Percentiles rank a stretch among this genome's conserved stretches.
These are phyloP conservation scores for Cremastobaeus sp. DNA, from an alignment of 2,888 invertebrate species.

Conservation along the genomic window DNA sequence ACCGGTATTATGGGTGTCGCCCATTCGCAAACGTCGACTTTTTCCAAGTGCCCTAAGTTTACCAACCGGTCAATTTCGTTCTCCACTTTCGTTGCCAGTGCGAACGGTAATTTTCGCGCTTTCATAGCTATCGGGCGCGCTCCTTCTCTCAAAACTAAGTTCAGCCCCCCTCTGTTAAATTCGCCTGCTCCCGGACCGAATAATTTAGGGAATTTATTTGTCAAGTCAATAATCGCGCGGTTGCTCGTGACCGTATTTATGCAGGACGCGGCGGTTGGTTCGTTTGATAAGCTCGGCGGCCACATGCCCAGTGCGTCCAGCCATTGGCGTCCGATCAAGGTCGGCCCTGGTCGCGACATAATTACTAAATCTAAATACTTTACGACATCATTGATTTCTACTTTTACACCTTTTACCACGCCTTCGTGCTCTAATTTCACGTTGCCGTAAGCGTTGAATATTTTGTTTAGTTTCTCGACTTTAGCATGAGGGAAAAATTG, in stretches of 20 bases:
- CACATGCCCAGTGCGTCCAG: slow-evolving; percentile 63
- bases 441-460: slow-evolving; percentile 55
- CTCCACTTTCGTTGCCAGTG: slow-evolving; percentile 34
- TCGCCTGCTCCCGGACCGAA: slow-evolving; percentile 17
- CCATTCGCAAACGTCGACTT: slow-evolving; percentile 59
- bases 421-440: slow-evolving; percentile 40
- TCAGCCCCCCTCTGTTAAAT: slow-evolving; percentile 18
- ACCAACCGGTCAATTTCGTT: slow-evolving; percentile 61
- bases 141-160: slow-evolving; percentile 9
- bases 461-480: slow-evolving; percentile 33
- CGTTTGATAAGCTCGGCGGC: slow-evolving; percentile 29
- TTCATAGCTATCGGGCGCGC: slow-evolving; percentile 27
- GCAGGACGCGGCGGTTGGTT: background rate
- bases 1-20: slow-evolving; percentile 58
- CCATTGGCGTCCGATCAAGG: slow-evolving; percentile 64
- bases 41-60: slow-evolving; percentile 44
- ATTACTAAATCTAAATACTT: slow-evolving; percentile 37
- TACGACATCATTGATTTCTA: slow-evolving; percentile 42
- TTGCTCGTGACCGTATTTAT: too few relatives aligned
- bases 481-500: slow-evolving; percentile 38
- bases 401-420: slow-evolving; percentile 45
- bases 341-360: slow-evolving; percentile 59
- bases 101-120: slow-evolving; percentile 17
- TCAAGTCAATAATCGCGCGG: too few relatives aligned
- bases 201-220: slow-evolving; percentile 2